These are phyloP conservation scores for Rhinoderma darwinii DNA, from an alignment of 2,113 vertebrate genomes.

Conservation along the genomic window DNA sequence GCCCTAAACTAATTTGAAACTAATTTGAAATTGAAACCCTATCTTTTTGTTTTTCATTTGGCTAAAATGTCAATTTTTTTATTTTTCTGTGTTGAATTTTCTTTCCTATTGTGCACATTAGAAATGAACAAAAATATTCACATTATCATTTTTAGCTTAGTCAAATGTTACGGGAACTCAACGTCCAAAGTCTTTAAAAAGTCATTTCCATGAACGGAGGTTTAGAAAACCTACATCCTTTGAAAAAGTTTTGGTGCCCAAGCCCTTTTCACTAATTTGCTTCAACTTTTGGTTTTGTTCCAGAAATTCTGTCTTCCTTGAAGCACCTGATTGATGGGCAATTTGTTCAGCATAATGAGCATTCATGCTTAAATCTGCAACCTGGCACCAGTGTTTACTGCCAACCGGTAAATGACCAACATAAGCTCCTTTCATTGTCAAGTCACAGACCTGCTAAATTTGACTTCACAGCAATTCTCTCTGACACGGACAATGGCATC, in stretches of 20 bases:
- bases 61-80: background rate
- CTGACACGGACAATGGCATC: background rate
- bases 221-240: background rate
- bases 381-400: constrained; percentile 48
- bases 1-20: too few relatives aligned
- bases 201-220: background rate
- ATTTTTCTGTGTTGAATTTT: background rate
- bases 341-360: constrained; percentile 53
- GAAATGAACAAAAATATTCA: background rate
- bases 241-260: constrained; percentile 13
- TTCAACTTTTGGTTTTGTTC: constrained; percentile 22
- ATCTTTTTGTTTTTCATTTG: background rate
- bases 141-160: background rate
- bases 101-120: background rate
- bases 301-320: constrained; percentile 42
- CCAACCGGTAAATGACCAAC: constrained; percentile 49
- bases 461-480: constrained; percentile 11
- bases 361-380: constrained; percentile 56
- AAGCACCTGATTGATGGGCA: constrained; percentile 51
- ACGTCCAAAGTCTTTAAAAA: constrained; percentile 2
- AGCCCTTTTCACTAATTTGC: constrained; percentile 25
- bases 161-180: background rate
- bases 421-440: constrained; percentile 48
- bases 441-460: constrained; percentile 44
- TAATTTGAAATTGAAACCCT: too few relatives aligned